A percentile compares a stretch with the other conserved stretches of the same genome.
Conservation (phyloP, 2,888 invertebrate species). For the Drepana falcataria region DNA sequence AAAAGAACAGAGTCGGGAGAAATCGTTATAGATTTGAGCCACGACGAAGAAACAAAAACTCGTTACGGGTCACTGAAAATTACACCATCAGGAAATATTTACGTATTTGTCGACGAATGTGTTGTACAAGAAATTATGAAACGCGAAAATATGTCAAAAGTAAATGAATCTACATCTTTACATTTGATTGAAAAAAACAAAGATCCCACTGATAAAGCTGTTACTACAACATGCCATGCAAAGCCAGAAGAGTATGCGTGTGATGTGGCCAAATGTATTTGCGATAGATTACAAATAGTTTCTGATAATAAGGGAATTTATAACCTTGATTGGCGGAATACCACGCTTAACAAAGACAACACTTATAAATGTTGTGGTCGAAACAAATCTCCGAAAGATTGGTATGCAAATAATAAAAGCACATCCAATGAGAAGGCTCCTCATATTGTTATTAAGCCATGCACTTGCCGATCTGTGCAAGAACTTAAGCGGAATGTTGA, state of each 20-base stretch:
- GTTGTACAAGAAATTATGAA: constrained; percentile 18
- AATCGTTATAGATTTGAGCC: constrained; percentile 35
- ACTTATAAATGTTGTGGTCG: constrained; percentile 10
- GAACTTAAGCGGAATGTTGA: constrained; percentile 12
- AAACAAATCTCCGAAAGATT: constrained; percentile 7
- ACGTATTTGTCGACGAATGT: constrained; percentile 34
- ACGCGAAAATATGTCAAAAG: constrained; percentile 5
- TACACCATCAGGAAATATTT: constrained; percentile 47
- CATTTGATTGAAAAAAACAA: constrained; percentile 18
- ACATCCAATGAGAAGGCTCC: constrained; percentile 11
- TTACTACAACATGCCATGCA: constrained; percentile 35
- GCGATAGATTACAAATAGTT: constrained; percentile 18
- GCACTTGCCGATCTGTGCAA: constrained; percentile 11
- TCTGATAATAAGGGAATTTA: constrained; percentile 4
- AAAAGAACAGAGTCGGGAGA: constrained; percentile 36
- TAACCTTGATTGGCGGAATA: constrained; percentile 7
- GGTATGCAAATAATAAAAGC: constrained; percentile 4
- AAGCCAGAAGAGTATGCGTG: constrained; percentile 22
- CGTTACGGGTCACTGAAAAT: constrained; percentile 43
- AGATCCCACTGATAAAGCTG: constrained; percentile 27
- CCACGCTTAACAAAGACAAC: constrained; percentile 8
- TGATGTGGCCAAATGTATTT: constrained; percentile 34
- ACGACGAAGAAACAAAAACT: constrained; percentile 16
- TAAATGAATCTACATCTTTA: constrained; percentile 5
- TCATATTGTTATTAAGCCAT: constrained; percentile 33